Evolutionary conservation across 1,140 invertebrate genomes (phyloP).

Genomic region (Tetragnatha versicolor): DNA sequence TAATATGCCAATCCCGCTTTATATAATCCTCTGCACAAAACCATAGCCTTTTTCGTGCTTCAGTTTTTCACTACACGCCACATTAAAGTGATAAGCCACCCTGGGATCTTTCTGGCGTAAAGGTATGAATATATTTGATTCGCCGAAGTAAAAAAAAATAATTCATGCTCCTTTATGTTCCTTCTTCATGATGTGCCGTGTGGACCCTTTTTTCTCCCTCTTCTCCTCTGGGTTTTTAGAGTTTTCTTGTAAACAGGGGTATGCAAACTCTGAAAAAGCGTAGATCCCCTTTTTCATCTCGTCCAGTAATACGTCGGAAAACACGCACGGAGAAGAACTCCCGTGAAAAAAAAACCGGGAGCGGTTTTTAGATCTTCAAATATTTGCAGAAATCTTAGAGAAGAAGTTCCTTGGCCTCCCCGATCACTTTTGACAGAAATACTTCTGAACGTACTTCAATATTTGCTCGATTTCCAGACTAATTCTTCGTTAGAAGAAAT

Average conservation of each 20-base stretch:
- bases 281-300: not conserved
- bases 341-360: constrained; percentile 10
- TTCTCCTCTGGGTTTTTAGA: not conserved
- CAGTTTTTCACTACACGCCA: too few relatives aligned
- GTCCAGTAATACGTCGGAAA: not conserved
- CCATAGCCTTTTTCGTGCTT: too few relatives aligned
- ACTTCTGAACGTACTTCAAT: constrained; percentile 16
- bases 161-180: too few relatives aligned
- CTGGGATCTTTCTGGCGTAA: too few relatives aligned
- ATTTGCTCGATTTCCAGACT: constrained; percentile 31
- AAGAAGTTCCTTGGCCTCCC: constrained; percentile 6
- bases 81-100: too few relatives aligned
- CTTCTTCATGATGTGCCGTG: too few relatives aligned
- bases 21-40: too few relatives aligned
- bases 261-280: constrained; percentile 13
- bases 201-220: too few relatives aligned
- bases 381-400: constrained; percentile 45
- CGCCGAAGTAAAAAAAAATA: too few relatives aligned
- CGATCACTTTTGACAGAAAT: constrained; percentile 3
- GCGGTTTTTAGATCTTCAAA: constrained; percentile 43
- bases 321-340: not conserved
- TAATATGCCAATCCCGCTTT: too few relatives aligned
- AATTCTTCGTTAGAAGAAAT: constrained; percentile 25
- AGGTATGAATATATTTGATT: too few relatives aligned
- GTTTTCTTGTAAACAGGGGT: constrained; percentile 21